Base-by-base conservation (phyloP, 2,888 invertebrate species). In the Dascillus cervinus region DNA sequence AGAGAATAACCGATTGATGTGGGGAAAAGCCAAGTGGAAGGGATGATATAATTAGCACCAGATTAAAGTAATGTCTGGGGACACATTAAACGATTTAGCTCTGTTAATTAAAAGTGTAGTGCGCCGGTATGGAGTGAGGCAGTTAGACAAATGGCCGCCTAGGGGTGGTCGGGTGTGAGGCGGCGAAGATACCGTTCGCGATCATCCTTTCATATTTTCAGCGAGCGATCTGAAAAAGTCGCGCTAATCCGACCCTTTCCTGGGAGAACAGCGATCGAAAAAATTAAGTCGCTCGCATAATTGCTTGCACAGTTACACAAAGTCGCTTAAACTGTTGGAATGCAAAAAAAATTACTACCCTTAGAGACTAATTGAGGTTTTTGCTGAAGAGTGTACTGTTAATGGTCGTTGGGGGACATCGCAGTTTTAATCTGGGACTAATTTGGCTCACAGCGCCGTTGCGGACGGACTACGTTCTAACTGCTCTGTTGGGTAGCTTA, bases 41-140 rank as follows among this genome's bases (percentile, higher is more conserved):
- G 60, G 61, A 56, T 58, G 69, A 70, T 70, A 71, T 71, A 72
- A 72, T 72, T 72, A 72, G 72, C 69, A 67, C 71, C 71, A 72
- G 72, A 72, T 72, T 72, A 72, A 72, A 72, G 70, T 71, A 70
- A 70, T 70, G 71, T 71, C 71, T 68, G 67, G 70, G 70, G 70
- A 71, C 69, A 68, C 69, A 71, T 71, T 71, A 66, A 66, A 62
- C 66, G 65, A 66, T 66, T 66, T 66, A 64, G 65, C 63, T 62
- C 64, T 66, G 65, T 65, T 66, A 66, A 66, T 66, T 66, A 66
- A 66, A 66, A 66, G 66, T 65, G 65, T 65, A 62, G 62, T 56
- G 58, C 53, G 39, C 39, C 34, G 39, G 45, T 36, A 41, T 43
- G 40, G 43, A 45, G 41, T 43, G 41, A 38, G 41, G 47, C 43